Base-by-base conservation (phyloP, 2,113 vertebrate genomes). In the Chaetura pelagica region DNA sequence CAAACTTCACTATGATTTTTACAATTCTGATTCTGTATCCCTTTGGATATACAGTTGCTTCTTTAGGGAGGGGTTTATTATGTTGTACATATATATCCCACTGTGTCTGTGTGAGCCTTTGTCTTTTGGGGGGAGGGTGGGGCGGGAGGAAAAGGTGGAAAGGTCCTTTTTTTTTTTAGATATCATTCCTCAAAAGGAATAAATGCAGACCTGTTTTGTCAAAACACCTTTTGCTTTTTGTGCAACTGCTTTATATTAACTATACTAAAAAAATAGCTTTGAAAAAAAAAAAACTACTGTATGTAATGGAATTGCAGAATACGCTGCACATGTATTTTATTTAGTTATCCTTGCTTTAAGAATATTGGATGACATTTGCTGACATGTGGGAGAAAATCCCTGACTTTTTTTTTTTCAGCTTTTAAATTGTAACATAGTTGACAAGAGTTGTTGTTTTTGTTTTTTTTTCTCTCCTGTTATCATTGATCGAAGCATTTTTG, bases 391-490 rank as follows among this genome's bases (percentile, higher is more conserved):
- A 98, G 97, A 97, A 97, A 98, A 98, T 98, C 98, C 98, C 98
- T 95, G 87, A 97, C 82, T 97, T 98, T 93, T 92, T 79, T 51
- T 94, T 94, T 97, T 97, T 97, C 98, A 97, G 97, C 98, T 99
- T 99, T 99, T 98, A 98, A 98, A 98, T 97, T 99, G 99, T 99
- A 99, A 99, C 97, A 99, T 99, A 99, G 98, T 98, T 98, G 98
- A 98, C 97, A 98, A 98, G 98, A 11, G 46, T 48, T 42, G 40
- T 51, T 24, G 23, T 97, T 98, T 98, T 98, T 98, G 97, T 46
- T 46, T 55, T 55, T 32, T 97, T 98, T 94, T 75, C 67, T 49
- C 76, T 93, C 73, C 97, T 98, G 97, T 98, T 98, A 97, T 98
- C 98, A 98, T 97, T 98, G 98, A 99, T 98, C 91, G 96, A 98